Evolutionary conservation across 2,113 vertebrate genomes (phyloP).

Genomic region (Vicugna pacos): DNA sequence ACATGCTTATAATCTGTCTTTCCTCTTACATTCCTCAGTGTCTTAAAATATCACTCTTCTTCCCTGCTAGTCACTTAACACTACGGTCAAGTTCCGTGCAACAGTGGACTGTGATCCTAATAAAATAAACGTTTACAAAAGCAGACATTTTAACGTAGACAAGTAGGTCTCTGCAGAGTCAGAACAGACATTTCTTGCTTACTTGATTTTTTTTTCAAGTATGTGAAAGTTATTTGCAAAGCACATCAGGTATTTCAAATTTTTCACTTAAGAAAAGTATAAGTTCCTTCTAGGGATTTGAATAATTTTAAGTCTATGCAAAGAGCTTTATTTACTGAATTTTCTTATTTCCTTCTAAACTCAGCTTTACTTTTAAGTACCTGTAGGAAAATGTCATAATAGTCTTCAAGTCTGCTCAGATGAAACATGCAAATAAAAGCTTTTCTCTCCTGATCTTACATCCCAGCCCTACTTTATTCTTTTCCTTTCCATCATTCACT

Average conservation of each 20-base stretch:
- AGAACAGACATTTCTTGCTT: background rate
- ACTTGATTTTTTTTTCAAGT: background rate
- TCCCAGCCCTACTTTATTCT: constrained; percentile 55
- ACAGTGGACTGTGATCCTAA: background rate
- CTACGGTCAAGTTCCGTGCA: background rate
- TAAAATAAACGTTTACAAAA: constrained; percentile 39
- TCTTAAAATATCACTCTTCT: constrained; percentile 34
- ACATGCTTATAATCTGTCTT: background rate
- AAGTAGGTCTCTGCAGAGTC: background rate
- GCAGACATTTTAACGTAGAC: constrained; percentile 18
- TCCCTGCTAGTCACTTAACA: background rate
- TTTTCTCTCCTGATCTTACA: constrained; percentile 60
- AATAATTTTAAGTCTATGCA: constrained; percentile 50
- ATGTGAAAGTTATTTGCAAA: constrained; percentile 54
- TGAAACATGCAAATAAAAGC: constrained; percentile 77
- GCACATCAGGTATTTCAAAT: constrained; percentile 44
- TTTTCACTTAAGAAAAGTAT: constrained; percentile 48
- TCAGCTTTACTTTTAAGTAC: constrained; percentile 71
- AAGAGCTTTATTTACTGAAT: constrained; percentile 57
- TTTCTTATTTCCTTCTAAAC: constrained; percentile 68
- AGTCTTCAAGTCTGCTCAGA: constrained; percentile 66
- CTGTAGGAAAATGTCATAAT: constrained; percentile 71
- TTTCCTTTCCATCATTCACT: constrained; percentile 66
- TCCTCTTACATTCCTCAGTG: background rate
- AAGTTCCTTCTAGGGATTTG: constrained; percentile 45